Evolutionary conservation across 1,140 invertebrate species (phyloP), one percentile per base, ranked within the genome.

Genomic region (Drosophila sucinea): DNA sequence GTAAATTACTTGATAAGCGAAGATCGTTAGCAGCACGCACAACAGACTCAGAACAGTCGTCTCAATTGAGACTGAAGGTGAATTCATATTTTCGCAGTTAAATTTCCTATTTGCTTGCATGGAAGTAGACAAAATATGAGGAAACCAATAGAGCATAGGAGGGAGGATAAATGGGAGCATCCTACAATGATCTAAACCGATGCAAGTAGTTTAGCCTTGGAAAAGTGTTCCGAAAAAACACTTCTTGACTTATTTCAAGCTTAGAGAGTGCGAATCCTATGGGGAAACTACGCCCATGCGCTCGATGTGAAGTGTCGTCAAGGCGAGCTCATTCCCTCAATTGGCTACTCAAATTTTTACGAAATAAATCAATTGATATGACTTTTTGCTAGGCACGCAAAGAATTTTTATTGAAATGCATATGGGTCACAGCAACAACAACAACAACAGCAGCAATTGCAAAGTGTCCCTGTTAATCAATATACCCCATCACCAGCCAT

Each of bases 61-160:
- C 38, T 67, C 63, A 86, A 85, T 85, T 85, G 81, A 77, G 80
- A 68, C 74, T 80, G 82, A 85, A 85, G 81, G 81, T 85, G 74
- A 85, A 66, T 73, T 73, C 44, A 25, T 23, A 44, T 51, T 55
- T 67, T 32, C 65, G 64, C 74, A 73, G 74, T 67, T 65, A 44
- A 33, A 56, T 60, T 70, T 64, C 17, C 7, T 11, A 38, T 1
- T 47, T 4, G 3, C 2, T 27, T 3, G 23, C 44, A 44, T 44
- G 17, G 17, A 44, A 4, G 41, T 44, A 23, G 1, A 41, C 7
- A 41, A 3, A n/a, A 47, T 25, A 8, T 38, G 10, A 38, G 35
- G 8, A 4, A 10, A 38, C 35, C 33, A 35, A 10, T 35, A 8
- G 1, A 35, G 33, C 17, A 17, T 17, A 17, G 17, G 17, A 17